Conservation (phyloP, 2,888 invertebrate genomes). For the Odontothrips loti region DNA sequence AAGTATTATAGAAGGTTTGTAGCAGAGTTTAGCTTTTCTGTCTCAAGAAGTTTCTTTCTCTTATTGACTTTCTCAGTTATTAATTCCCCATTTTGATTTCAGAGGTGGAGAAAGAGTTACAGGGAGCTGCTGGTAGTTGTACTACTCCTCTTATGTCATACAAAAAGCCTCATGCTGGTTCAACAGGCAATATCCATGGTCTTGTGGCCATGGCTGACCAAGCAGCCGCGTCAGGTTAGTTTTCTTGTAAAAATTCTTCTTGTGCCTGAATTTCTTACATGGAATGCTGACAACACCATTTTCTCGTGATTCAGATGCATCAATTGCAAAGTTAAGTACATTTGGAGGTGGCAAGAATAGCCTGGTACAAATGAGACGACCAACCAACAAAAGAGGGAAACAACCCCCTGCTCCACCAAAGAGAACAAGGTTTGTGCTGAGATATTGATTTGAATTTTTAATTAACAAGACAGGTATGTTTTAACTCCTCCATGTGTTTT, state of each 20-base stretch:
- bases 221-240: constrained; percentile 44
- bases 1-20: constrained; percentile 76
- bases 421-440: constrained; percentile 70
- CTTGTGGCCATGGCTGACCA: constrained; percentile 49
- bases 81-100: constrained; percentile 44
- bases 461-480: constrained; percentile 13
- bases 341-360: constrained; percentile 58
- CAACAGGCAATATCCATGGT: constrained; percentile 59
- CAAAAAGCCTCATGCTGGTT: constrained; percentile 59
- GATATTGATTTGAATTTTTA: constrained; percentile 21
- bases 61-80: constrained; percentile 31
- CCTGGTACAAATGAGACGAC: constrained; percentile 77
- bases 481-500: constrained; percentile 28
- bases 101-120: constrained; percentile 94
- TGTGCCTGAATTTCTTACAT: not conserved
- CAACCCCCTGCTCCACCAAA: constrained; percentile 94
- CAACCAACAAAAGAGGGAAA: constrained; percentile 84
- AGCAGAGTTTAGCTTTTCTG: constrained; percentile 32
- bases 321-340: constrained; percentile 58
- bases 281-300: not conserved
- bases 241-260: not conserved
- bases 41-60: constrained; percentile 30
- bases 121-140: constrained; percentile 51
- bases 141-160: constrained; percentile 51
- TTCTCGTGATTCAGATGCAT: constrained; percentile 42